Evolutionary conservation across 1,140 invertebrate genomes (phyloP).

Genomic region (Pomacea maculata): DNA sequence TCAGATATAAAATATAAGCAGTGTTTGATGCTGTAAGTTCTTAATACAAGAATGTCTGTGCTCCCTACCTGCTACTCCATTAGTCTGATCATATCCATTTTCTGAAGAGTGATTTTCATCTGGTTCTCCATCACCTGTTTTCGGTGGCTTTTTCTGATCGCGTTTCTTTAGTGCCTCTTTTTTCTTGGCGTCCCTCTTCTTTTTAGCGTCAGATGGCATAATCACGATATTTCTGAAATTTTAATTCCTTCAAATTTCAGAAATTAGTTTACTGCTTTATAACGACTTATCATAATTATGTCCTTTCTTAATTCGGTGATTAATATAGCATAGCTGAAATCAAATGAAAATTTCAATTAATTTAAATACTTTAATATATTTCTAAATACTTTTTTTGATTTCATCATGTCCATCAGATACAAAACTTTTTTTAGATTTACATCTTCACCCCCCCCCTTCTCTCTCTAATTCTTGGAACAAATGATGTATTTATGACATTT

Average conservation of each 20-base stretch:
- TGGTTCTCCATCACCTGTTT: constrained; percentile 42
- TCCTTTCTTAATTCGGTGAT: background rate
- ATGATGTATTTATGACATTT: too few species aligned
- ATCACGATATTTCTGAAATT: background rate
- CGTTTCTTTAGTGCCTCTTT: constrained; percentile 88
- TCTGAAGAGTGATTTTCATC: constrained; percentile 47
- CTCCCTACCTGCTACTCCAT: constrained; percentile 21
- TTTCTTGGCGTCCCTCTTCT: constrained; percentile 95
- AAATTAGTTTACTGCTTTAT: background rate
- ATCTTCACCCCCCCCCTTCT: too few species aligned
- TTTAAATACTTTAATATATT: background rate
- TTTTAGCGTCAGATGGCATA: constrained; percentile 98
- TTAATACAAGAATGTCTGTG: too few species aligned
- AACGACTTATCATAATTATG: too few species aligned
- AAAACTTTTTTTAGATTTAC: too few species aligned
- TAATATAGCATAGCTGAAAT: background rate
- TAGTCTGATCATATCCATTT: constrained; percentile 53
- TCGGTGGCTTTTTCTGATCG: constrained; percentile 67
- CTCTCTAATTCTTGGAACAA: too few species aligned
- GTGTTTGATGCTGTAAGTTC: too few species aligned
- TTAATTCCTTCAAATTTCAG: background rate
- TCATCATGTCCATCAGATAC: background rate
- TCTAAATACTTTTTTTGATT: background rate
- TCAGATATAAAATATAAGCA: too few species aligned
- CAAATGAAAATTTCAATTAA: background rate